Conservation (phyloP, 2,888 invertebrate species). For the Brachyptera risi region DNA sequence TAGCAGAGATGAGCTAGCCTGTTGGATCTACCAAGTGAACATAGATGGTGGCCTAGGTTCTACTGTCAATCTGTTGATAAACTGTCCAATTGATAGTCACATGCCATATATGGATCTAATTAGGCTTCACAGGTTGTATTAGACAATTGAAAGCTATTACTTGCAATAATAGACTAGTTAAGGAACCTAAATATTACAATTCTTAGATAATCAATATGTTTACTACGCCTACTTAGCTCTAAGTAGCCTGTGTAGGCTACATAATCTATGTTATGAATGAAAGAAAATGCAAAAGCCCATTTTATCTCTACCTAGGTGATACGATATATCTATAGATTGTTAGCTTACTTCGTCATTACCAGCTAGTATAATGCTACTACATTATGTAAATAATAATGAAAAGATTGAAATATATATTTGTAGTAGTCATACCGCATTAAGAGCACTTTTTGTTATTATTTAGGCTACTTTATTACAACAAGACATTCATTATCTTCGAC, state of each 20-base stretch:
- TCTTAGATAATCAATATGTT: no score
- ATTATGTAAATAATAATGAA: no score
- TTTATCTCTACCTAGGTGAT: conserved; percentile 1
- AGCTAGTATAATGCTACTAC: no score
- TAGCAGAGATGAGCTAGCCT: no score
- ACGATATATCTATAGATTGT: background rate
- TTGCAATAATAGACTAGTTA: background rate
- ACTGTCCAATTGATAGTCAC: background rate
- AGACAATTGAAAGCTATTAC: no score
- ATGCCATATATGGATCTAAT: conserved; percentile 3
- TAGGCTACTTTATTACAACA: conserved; percentile 26
- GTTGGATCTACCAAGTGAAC: no score
- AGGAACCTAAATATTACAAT: background rate
- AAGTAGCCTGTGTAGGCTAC: no score
- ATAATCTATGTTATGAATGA: background rate
- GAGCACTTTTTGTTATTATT: conserved; percentile 6
- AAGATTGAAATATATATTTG: background rate
- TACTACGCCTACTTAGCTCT: no score
- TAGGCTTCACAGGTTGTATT: background rate
- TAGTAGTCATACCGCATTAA: conserved; percentile 20
- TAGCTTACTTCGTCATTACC: background rate
- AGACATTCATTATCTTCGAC: conserved; percentile 33
- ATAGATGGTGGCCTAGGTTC: no score
- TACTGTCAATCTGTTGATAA: conserved; percentile 5
- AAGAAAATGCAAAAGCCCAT: background rate